These are phyloP conservation scores for Lomographa bimaculata DNA, from an alignment of 2,888 invertebrate genomes.

Conservation along the genomic window DNA sequence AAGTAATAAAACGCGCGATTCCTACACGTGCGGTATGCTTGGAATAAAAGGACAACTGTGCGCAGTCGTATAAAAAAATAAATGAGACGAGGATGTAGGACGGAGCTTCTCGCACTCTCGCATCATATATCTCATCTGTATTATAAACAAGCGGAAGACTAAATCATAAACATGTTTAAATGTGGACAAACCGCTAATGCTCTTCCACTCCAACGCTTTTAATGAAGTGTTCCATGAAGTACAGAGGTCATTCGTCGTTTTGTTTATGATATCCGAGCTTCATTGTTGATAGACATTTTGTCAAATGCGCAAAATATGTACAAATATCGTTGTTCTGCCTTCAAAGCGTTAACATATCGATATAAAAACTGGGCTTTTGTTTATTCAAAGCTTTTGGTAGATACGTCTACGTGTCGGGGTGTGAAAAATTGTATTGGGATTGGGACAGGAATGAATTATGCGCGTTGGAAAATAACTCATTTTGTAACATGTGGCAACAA, in stretches of 20 bases:
- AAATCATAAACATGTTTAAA: conserved; percentile 74
- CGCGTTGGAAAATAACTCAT: conserved; percentile 57
- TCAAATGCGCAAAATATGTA: conserved; percentile 17
- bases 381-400: conserved; percentile 16
- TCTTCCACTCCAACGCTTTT: conserved; percentile 49
- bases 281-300: conserved; percentile 14
- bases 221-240: conserved; percentile 49
- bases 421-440: conserved; percentile 49
- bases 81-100: conserved; percentile 64
- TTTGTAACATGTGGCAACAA: conserved; percentile 55
- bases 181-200: conserved; percentile 31
- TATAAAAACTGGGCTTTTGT: conserved; percentile 20
- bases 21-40: conserved; percentile 56
- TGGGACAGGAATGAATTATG: conserved; percentile 52
- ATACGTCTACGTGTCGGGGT: conserved; percentile 19
- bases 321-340: conserved; percentile 16
- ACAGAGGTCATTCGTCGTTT: conserved; percentile 13
- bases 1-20: conserved; percentile 63
- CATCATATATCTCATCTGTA: conserved; percentile 74
- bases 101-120: conserved; percentile 51
- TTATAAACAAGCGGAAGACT: conserved; percentile 71
- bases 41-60: conserved; percentile 64
- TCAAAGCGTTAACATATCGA: conserved; percentile 15
- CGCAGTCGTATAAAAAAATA: conserved; percentile 49
- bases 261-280: conserved; percentile 13